Evolutionary conservation across 2,113 vertebrate species (phyloP).

Genomic region (Brevimyrus niger): DNA sequence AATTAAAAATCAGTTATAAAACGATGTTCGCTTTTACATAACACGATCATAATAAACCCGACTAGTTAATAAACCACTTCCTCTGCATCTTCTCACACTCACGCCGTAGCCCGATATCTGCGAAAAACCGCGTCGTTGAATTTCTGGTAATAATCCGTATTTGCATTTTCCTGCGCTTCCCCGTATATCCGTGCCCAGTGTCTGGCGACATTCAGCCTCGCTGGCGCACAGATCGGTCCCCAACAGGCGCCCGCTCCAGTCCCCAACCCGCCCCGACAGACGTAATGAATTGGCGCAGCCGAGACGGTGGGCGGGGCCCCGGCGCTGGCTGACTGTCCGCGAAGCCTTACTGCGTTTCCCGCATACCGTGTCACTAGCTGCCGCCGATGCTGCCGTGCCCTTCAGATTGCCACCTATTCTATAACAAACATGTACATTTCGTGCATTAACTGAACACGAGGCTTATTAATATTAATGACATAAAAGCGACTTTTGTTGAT

Average conservation of each 20-base stretch:
- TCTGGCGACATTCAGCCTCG: constrained; percentile 4
- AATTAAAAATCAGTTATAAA: not conserved
- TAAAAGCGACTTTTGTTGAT: not conserved
- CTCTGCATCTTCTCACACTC: not conserved
- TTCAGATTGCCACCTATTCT: not conserved
- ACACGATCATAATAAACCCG: not conserved
- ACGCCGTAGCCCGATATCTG: not conserved
- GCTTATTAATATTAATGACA: not conserved
- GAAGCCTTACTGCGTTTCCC: not conserved
- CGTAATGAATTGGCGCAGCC: not conserved
- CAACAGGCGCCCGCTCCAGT: not conserved
- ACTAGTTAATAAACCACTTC: not conserved
- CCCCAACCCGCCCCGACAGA: not conserved
- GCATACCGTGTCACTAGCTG: not conserved
- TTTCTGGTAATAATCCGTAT: not conserved
- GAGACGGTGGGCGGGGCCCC: not conserved
- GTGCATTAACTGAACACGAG: not conserved
- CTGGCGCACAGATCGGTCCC: not conserved
- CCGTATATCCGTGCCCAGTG: not conserved
- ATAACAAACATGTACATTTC: not conserved
- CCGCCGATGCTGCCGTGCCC: not conserved
- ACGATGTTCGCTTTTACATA: not conserved
- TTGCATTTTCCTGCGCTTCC: not conserved
- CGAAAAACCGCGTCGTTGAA: not conserved
- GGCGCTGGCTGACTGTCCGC: not conserved